Percentiles rank a stretch among this genome's conserved stretches.
phyloP scores from a whole-genome alignment of 2,888 invertebrate genomes.

The Amphipoea oculea region DNA sequence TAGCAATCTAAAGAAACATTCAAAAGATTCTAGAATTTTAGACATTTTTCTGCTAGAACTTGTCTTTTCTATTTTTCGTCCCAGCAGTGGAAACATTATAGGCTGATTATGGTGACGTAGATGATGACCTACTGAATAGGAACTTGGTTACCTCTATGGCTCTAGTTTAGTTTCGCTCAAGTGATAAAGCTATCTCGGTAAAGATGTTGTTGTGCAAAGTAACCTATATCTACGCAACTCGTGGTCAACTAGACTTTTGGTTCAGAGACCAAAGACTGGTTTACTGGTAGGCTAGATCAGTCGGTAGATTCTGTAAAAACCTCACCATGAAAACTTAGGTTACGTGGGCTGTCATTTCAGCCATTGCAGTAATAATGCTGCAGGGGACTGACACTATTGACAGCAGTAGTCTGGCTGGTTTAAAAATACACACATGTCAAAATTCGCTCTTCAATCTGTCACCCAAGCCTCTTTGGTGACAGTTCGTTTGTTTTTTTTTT shows the following conservation, averaged over 20 bases:
- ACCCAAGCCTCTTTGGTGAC: not conserved
- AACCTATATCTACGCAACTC: not conserved
- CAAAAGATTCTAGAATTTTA: conserved; percentile 5
- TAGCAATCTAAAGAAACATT: not conserved
- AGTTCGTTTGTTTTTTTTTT: not conserved
- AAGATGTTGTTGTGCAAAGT: not conserved
- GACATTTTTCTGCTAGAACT: not conserved
- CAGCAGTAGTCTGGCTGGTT: not conserved
- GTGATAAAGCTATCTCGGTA: not conserved
- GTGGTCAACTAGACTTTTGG: too few species aligned
- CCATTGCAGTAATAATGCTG: too few species aligned
- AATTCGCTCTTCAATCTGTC: not conserved
- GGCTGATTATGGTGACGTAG: too few species aligned
- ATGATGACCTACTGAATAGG: not conserved
- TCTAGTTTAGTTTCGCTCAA: not conserved
- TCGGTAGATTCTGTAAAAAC: too few species aligned
- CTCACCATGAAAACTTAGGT: too few species aligned
- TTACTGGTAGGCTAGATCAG: not conserved
- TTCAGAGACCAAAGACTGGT: not conserved
- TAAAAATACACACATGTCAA: not conserved
- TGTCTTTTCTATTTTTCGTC: not conserved
- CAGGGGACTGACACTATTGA: too few species aligned
- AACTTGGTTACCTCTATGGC: too few species aligned
- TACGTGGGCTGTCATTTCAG: too few species aligned
- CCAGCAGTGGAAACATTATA: too few species aligned